A percentile compares a stretch with the other conserved stretches of the same genome.
Evolutionary conservation across 2,797 vertebrate species (phyloP).

Genomic region (Alca torda): DNA sequence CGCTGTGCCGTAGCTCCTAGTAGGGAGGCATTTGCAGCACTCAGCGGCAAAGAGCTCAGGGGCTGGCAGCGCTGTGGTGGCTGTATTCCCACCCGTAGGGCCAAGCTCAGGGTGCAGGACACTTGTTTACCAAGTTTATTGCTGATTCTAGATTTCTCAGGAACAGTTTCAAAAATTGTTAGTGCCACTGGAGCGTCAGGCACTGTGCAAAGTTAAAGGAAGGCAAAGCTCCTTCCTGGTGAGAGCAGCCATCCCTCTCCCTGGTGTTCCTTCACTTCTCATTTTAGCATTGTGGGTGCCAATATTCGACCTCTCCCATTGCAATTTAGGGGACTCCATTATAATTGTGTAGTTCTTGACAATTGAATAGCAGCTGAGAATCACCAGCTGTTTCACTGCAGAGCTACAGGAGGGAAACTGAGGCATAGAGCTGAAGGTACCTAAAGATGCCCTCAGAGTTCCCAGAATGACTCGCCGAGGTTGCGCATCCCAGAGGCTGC

Average conservation of each 20-base stretch:
- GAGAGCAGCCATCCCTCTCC: not conserved
- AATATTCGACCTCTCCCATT: not conserved
- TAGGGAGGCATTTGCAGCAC: not conserved
- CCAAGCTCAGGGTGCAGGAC: not conserved
- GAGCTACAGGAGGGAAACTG: not conserved
- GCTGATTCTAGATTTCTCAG: not conserved
- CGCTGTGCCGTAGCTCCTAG: accelerated
- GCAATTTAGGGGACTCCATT: not conserved
- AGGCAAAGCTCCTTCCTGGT: not conserved
- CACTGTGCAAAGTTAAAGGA: not conserved
- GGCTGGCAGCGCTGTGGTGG: not conserved
- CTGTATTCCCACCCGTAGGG: not conserved
- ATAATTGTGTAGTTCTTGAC: not conserved
- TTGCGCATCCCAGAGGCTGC: not conserved
- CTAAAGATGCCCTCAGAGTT: not conserved
- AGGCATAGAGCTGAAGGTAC: not conserved
- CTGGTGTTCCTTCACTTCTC: not conserved
- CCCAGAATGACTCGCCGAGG: accelerated
- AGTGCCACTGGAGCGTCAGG: not conserved
- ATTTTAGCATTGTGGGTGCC: not conserved
- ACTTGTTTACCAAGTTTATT: not conserved
- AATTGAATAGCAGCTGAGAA: not conserved
- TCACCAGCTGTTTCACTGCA: not conserved
- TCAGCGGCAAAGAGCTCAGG: not conserved
- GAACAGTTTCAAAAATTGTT: not conserved